Evolutionary conservation across 2,113 vertebrate genomes (phyloP).

Genomic region (Corythornis cristatus): DNA sequence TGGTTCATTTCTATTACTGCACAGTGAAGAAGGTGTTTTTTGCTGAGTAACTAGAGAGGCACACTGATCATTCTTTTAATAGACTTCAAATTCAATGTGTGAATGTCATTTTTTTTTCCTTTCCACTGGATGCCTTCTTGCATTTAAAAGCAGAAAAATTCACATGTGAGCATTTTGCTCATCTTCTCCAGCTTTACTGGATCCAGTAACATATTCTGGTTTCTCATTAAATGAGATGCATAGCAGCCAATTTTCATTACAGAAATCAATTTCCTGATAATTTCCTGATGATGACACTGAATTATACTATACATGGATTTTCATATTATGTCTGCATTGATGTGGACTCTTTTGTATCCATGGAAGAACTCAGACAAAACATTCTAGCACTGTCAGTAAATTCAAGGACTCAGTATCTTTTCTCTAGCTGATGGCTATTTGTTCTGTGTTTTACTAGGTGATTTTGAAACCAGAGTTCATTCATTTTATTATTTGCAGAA

Average conservation of each 20-base stretch:
- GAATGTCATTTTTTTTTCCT: neutral
- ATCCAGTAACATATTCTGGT: neutral
- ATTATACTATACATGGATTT: neutral
- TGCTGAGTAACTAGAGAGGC: neutral
- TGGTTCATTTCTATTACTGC: neutral
- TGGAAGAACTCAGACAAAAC: neutral
- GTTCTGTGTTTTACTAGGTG: neutral
- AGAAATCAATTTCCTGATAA: neutral
- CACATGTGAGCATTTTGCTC: neutral
- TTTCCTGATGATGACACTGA: neutral
- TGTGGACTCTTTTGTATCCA: neutral
- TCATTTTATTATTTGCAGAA: neutral
- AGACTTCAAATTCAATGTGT: neutral
- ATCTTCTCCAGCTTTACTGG: neutral
- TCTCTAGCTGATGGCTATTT: neutral
- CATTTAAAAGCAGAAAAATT: neutral
- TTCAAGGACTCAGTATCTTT: neutral
- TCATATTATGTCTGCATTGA: neutral
- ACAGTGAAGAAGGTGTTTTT: neutral
- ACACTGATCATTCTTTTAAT: neutral
- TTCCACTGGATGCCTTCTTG: neutral
- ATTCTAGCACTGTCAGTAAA: neutral
- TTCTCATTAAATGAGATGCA: neutral
- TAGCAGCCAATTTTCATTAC: neutral
- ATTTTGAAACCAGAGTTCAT: neutral